Conservation (phyloP, 2,797 vertebrate genomes). For the Rhynchotus rufescens region DNA sequence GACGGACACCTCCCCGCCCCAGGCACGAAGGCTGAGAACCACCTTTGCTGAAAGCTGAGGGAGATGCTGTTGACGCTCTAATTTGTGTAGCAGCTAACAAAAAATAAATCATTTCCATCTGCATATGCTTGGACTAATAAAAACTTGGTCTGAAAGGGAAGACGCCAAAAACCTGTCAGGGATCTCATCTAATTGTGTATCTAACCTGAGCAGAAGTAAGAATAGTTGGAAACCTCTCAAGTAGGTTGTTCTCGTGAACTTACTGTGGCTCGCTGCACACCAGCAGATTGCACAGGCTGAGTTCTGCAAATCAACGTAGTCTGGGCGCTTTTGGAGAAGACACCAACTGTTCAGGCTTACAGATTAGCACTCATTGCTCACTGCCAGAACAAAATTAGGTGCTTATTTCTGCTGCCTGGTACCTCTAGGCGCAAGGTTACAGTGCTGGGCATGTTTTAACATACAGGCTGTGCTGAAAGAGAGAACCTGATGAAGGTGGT, state of each 20-base stretch:
- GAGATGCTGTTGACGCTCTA: conserved; percentile 56
- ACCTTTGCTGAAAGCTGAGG: background rate
- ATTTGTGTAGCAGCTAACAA: conserved; percentile 25
- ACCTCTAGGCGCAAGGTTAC: conserved; percentile 39
- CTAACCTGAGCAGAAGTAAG: conserved; percentile 60
- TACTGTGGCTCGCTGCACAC: conserved; percentile 14
- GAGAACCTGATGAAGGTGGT: conserved; percentile 13
- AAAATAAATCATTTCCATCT: conserved; percentile 64
- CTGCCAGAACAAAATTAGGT: background rate
- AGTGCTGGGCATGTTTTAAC: conserved; percentile 41
- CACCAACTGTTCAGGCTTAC: background rate
- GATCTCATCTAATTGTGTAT: conserved; percentile 23
- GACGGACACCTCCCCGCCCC: background rate
- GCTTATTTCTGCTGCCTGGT: background rate
- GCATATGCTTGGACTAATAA: conserved; percentile 19
- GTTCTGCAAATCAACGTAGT: conserved; percentile 40
- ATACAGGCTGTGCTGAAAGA: background rate
- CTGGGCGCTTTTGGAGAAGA: conserved; percentile 51
- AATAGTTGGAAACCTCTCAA: conserved; percentile 57
- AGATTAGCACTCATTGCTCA: conserved; percentile 1
- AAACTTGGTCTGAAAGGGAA: conserved; percentile 10
- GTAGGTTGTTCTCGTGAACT: conserved; percentile 46
- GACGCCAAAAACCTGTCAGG: conserved; percentile 58
- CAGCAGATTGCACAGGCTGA: conserved; percentile 31
- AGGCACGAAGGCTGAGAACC: background rate